Conservation (phyloP, 2,888 invertebrate genomes). For the Rhagonycha lutea region DNA sequence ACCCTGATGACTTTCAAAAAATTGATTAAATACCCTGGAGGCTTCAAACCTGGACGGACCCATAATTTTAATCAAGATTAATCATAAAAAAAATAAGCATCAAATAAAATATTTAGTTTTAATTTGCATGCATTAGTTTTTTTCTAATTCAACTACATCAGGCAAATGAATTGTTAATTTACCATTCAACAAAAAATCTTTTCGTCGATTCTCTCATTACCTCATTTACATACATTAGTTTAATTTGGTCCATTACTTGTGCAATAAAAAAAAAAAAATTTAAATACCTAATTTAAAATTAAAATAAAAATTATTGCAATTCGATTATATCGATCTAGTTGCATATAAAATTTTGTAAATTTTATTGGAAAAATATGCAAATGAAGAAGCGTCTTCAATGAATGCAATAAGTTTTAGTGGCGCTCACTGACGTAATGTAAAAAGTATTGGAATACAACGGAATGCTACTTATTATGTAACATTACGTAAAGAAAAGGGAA, state of each 20-base stretch:
- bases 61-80: not conserved
- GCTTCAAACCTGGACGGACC: not conserved
- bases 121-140: not conserved
- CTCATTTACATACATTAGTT: not conserved
- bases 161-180: not conserved
- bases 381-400: not conserved
- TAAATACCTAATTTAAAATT: not conserved
- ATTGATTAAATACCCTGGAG: not conserved
- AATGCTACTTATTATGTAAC: conserved; percentile 41
- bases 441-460: conserved; percentile 26
- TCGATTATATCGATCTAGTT: not conserved
- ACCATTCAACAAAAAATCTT: not conserved
- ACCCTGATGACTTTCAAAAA: not conserved
- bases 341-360: not conserved
- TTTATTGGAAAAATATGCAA: not conserved
- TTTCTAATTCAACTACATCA: not conserved
- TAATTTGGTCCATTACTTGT: not conserved
- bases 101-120: not conserved
- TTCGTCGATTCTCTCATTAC: not conserved
- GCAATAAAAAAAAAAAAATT: not conserved
- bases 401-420: conserved; percentile 6
- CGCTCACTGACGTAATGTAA: conserved; percentile 24
- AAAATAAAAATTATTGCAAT: not conserved
- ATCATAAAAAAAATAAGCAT: not conserved
- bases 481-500: conserved; percentile 53